These are phyloP conservation scores for Lampris megalopsis DNA, from an alignment of 2,113 vertebrate species.

Conservation along the genomic window DNA sequence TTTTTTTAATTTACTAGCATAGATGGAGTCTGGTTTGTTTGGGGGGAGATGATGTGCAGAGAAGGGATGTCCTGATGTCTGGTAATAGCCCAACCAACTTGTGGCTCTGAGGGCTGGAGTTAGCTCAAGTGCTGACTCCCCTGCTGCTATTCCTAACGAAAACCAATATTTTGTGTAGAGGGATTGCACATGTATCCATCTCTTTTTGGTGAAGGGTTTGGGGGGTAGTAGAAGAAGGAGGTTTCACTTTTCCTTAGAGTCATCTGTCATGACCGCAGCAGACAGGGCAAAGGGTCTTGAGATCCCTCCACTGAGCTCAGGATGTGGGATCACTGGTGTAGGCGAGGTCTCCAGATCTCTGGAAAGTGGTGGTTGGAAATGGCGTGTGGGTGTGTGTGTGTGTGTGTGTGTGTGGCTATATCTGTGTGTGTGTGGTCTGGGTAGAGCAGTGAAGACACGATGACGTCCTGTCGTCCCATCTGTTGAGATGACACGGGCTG, in stretches of 20 bases:
- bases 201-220: constrained; percentile 14
- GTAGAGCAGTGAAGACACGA: constrained; percentile 45
- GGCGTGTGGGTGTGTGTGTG: background rate
- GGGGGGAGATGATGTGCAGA: constrained; percentile 10
- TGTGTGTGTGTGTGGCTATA: constrained; percentile 7
- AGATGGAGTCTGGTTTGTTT: constrained; percentile 26
- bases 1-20: too few relatives aligned
- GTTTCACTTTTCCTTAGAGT: constrained; percentile 43
- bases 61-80: constrained; percentile 51
- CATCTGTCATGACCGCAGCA: constrained; percentile 35
- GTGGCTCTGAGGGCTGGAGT: constrained; percentile 33
- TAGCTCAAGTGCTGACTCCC: background rate
- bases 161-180: constrained; percentile 25
- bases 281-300: constrained; percentile 19
- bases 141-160: constrained; percentile 1
- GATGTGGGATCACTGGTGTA: constrained; percentile 39
- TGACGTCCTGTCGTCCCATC: constrained; percentile 57
- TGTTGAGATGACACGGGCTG: constrained; percentile 63
- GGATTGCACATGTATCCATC: constrained; percentile 34
- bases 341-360: constrained; percentile 10
- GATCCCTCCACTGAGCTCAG: constrained; percentile 5
- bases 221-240: constrained; percentile 14
- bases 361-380: constrained; percentile 45
- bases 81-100: constrained; percentile 31
- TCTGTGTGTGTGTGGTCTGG: constrained; percentile 60